Conservation (phyloP, 1,140 invertebrate species). For the Amyelois transitella region DNA sequence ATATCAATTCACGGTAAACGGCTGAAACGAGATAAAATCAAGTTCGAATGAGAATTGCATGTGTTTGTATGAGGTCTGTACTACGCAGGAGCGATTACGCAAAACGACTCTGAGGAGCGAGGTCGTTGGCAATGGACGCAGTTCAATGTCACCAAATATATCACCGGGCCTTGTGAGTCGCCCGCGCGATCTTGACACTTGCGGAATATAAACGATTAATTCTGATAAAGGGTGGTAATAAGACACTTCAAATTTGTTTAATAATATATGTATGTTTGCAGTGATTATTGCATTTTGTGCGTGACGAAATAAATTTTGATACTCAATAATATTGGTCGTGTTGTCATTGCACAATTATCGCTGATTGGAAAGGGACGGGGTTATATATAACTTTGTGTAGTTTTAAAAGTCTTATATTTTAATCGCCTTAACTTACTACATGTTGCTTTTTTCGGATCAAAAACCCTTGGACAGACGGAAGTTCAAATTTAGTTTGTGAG, state of each 20-base stretch:
- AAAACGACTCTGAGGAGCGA: constrained; percentile 66
- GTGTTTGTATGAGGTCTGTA: constrained; percentile 3
- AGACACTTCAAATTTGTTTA: background rate
- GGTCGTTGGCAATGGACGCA: constrained; percentile 72
- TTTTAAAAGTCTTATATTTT: too few species aligned
- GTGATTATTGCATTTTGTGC: background rate
- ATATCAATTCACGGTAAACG: background rate
- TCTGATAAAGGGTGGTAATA: background rate
- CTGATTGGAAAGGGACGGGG: too few species aligned
- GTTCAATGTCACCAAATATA: constrained; percentile 75
- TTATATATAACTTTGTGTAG: too few species aligned
- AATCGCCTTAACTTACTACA: too few species aligned
- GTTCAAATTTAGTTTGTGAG: too few species aligned
- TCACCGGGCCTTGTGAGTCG: constrained; percentile 46
- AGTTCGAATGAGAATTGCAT: background rate
- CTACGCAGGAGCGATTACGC: constrained; percentile 68
- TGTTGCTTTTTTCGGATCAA: too few species aligned
- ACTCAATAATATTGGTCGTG: too few species aligned
- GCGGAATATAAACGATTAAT: background rate
- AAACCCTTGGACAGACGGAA: too few species aligned
- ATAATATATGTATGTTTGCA: background rate
- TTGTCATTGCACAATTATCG: too few species aligned
- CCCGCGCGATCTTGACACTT: constrained; percentile 41
- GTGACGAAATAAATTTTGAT: too few species aligned
- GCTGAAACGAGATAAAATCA: background rate